Evolutionary conservation across 2,797 vertebrate genomes (phyloP).

Genomic region (Hoplostethus atlanticus): DNA sequence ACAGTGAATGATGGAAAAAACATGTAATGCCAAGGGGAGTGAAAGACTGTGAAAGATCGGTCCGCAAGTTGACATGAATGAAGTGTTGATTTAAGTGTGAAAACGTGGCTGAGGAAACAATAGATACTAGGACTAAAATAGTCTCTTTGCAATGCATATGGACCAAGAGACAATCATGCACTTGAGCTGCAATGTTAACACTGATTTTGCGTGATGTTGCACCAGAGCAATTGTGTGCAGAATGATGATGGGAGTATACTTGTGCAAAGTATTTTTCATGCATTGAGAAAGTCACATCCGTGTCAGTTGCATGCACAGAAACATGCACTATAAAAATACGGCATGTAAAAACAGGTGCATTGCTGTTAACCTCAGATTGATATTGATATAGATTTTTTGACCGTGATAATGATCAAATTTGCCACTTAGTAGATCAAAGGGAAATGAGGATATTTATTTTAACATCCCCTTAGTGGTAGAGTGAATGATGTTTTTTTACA

Average conservation of each 20-base stretch:
- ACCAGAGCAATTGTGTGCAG: conserved; percentile 29
- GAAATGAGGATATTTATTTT: conserved; percentile 60
- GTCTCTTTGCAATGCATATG: conserved; percentile 19
- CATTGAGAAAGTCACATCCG: conserved; percentile 8
- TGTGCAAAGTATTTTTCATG: conserved; percentile 26
- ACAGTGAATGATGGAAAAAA: conserved; percentile 10
- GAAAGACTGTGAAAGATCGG: conserved; percentile 18
- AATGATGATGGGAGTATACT: background rate
- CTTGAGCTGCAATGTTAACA: conserved; percentile 9
- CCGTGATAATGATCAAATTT: conserved; percentile 66
- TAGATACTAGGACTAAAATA: background rate
- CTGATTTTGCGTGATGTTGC: conserved; percentile 8
- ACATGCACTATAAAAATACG: conserved; percentile 33
- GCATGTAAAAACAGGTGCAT: conserved; percentile 24
- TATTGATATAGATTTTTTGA: conserved; percentile 60
- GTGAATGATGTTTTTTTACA: background rate
- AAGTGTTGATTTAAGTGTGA: conserved; percentile 26
- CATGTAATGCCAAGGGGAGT: conserved; percentile 23
- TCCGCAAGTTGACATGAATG: conserved; percentile 35
- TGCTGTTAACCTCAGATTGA: conserved; percentile 31
- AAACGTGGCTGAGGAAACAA: conserved; percentile 21
- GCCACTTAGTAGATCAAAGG: conserved; percentile 66
- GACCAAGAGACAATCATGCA: conserved; percentile 24
- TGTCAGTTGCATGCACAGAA: conserved; percentile 41
- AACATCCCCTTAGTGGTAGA: conserved; percentile 4